phyloP scores from a whole-genome alignment of 2,113 vertebrate species.

The Corythaixoides concolor region DNA sequence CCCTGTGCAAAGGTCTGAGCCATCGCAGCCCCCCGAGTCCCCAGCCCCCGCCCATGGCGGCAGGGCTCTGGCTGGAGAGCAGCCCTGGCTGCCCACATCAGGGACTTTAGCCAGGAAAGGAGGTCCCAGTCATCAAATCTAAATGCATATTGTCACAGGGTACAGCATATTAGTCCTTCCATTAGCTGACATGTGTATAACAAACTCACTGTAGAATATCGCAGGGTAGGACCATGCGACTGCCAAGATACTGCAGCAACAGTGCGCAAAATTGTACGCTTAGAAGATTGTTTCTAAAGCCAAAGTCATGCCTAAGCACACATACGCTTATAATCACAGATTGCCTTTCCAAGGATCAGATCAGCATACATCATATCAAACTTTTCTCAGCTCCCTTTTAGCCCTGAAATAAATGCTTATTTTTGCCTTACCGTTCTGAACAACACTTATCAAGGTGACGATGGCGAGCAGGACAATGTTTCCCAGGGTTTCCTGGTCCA shows the following conservation, averaged over 20 bases:
- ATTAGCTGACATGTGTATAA: neutral
- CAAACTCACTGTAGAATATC: neutral
- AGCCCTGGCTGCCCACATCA: neutral
- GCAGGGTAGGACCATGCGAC: neutral
- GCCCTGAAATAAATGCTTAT: neutral
- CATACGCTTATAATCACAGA: neutral
- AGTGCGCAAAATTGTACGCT: neutral
- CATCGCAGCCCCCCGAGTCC: fast-evolving
- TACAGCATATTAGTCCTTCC: neutral
- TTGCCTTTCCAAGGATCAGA: neutral
- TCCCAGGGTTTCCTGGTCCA: conserved; percentile 82
- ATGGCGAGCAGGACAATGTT: conserved; percentile 84
- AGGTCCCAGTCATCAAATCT: neutral
- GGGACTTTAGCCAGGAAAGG: neutral
- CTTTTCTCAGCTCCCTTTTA: neutral
- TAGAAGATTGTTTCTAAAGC: neutral
- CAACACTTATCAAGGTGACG: conserved; percentile 86
- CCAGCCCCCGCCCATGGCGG: fast-evolving
- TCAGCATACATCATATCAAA: neutral
- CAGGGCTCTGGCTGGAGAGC: neutral
- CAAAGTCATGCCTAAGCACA: neutral
- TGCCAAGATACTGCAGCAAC: neutral
- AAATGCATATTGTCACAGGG: neutral
- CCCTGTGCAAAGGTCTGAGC: neutral
- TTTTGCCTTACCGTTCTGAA: conserved; percentile 88